These are phyloP conservation scores for Nyctalus aviator DNA, from an alignment of 2,797 vertebrate species.

Conservation along the genomic window DNA sequence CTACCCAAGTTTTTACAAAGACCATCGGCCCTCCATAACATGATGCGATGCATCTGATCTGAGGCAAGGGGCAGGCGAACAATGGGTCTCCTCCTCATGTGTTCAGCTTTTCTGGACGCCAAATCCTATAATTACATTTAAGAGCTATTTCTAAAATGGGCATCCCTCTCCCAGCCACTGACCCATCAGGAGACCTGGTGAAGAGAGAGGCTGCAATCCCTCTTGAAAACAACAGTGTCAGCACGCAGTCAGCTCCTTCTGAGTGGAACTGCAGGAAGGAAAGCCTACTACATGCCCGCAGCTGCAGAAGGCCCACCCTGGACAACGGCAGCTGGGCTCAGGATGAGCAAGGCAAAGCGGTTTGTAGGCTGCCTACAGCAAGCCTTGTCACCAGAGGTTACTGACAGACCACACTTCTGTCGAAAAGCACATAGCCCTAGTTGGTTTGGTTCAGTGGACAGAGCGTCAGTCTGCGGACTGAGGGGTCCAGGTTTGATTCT, in stretches of 20 bases:
- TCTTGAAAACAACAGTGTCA: slow-evolving; percentile 19
- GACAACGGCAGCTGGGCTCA: not conserved
- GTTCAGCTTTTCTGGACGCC: slow-evolving; percentile 45
- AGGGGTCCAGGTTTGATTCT: no score
- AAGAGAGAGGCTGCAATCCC: not conserved
- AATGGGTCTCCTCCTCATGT: not conserved
- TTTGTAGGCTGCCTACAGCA: not conserved
- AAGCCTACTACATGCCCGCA: rapidly evolving
- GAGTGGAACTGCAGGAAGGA: no score
- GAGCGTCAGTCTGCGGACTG: no score
- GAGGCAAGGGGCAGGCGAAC: slow-evolving; percentile 28
- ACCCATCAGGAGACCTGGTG: not conserved
- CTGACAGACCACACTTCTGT: not conserved
- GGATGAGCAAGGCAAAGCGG: rapidly evolving
- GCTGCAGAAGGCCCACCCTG: not conserved
- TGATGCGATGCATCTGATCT: not conserved
- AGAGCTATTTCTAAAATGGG: slow-evolving; percentile 13
- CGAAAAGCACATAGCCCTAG: not conserved
- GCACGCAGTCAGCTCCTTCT: not conserved
- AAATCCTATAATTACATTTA: slow-evolving; percentile 12
- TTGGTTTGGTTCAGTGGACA: no score
- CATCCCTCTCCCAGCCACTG: not conserved
- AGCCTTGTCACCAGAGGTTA: not conserved
- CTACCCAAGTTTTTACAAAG: slow-evolving; percentile 52
- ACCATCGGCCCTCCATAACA: not conserved